Evolutionary conservation across 2,113 vertebrate genomes (phyloP), one percentile per base, ranked within the genome.

Genomic region (Alaudala cheleensis): DNA sequence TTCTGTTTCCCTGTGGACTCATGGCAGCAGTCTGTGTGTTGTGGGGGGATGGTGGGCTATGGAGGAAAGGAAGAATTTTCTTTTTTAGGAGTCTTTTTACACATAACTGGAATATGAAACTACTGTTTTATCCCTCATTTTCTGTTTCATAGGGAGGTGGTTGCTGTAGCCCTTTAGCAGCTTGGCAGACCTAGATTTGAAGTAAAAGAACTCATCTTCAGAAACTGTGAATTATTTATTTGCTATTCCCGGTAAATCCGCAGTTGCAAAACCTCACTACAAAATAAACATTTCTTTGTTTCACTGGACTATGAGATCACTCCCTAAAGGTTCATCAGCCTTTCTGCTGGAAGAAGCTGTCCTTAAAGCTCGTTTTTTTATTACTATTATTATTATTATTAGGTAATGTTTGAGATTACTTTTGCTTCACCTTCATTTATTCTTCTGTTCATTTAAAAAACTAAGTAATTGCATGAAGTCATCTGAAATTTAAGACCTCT

Each of bases 151-250:
- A 40, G 31, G 29, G 31, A 24, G 25, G 25, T 44, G 26, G 57
- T 86, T 86, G 64, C 60, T 42, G 29, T 39, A 34, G 29, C 34
- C 15, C 34, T 58, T 56, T 58, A 64, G 69, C 29, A 89, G 34
- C n/a, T 64, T 64, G 53, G 29, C 51, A 88, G 50, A 57, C 37
- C 26, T 65, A 73, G 25, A 31, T 71, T 29, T 66, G 60, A 86
- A 90, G 66, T 26, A 51, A 87, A 76, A 66, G 33, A 69, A 76
- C 1, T 2, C 5, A 1, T 77, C 51, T 67, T 86, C 51, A 81
- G 91, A 73, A 86, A 42, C 25, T 37, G 33, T 73, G n/a, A 81
- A 88, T 86, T 92, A 89, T 96, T 88, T 93, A 81, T 84, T 80
- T 49, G 33, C 44, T 84, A 11, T n/a, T 82, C 47, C 49, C 67